These are phyloP conservation scores for Laspeyria flexula DNA, from an alignment of 2,888 invertebrate genomes.

Conservation along the genomic window DNA sequence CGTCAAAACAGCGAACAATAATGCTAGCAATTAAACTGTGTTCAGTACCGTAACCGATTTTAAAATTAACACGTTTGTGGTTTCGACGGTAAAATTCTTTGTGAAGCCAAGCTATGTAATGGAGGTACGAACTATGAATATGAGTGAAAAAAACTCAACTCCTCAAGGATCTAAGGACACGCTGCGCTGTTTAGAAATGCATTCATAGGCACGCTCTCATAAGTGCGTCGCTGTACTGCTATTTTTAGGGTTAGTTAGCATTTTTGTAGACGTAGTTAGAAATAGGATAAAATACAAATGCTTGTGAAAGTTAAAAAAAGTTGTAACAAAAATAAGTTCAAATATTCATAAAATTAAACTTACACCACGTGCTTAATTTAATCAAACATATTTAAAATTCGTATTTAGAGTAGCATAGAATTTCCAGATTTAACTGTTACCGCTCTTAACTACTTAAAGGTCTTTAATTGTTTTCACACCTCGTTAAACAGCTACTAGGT, in stretches of 20 bases:
- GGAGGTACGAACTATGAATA: constrained; percentile 14
- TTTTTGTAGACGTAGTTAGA: no score
- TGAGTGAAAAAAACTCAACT: constrained; percentile 24
- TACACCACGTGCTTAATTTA: no score
- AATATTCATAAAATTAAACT: no score
- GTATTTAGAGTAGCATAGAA: no score
- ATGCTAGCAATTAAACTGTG: constrained; percentile 1
- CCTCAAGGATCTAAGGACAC: constrained; percentile 39
- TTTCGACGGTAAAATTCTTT: neutral
- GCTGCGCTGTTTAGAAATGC: constrained; percentile 65
- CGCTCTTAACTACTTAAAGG: no score
- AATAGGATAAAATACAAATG: no score
- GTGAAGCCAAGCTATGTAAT: constrained; percentile 2
- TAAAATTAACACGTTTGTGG: neutral
- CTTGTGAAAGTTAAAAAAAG: no score
- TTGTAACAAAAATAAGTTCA: no score
- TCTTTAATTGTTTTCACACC: no score
- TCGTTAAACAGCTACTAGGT: no score
- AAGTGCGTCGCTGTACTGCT: constrained; percentile 34
- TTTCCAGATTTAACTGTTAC: no score
- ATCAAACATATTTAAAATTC: no score
- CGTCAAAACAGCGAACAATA: neutral
- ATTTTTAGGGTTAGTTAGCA: constrained; percentile 5
- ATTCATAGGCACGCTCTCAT: constrained; percentile 73
- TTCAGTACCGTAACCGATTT: constrained; percentile 8